Conservation (phyloP, 92 coral and sea anemone species). For the Epizoanthus illoricatus region DNA sequence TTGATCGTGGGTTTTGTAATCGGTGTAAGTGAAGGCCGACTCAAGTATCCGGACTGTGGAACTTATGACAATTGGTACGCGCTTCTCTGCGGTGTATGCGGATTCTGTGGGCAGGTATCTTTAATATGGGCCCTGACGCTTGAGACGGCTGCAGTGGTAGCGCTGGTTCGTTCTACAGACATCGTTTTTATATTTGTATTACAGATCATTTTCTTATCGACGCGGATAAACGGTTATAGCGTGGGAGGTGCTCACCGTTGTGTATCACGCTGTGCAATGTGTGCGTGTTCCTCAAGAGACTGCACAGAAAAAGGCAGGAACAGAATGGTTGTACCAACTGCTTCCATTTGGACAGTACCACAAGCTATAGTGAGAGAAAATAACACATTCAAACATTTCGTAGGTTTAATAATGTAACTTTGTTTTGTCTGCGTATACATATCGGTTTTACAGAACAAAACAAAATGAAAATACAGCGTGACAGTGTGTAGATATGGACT, state of each 20-base stretch:
- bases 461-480: too few species aligned
- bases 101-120: neutral
- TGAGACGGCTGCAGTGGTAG: neutral
- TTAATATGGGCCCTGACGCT: neutral
- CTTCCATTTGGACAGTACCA: too few species aligned
- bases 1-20: neutral
- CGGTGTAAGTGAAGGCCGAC: neutral
- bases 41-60: neutral
- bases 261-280: neutral
- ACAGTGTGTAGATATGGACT: too few species aligned
- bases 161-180: neutral
- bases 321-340: too few species aligned
- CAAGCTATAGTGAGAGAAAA: too few species aligned
- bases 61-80: neutral
- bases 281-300: neutral
- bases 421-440: too few species aligned
- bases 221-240: neutral
- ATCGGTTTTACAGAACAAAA: too few species aligned
- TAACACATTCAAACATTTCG: too few species aligned
- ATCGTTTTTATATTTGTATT: neutral
- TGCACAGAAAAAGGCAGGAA: too few species aligned
- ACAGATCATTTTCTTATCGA: neutral
- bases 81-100: neutral
- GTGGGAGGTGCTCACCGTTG: neutral
- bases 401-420: too few species aligned